phyloP scores from a whole-genome alignment of 2,888 invertebrate genomes.

The Unio pictorum region DNA sequence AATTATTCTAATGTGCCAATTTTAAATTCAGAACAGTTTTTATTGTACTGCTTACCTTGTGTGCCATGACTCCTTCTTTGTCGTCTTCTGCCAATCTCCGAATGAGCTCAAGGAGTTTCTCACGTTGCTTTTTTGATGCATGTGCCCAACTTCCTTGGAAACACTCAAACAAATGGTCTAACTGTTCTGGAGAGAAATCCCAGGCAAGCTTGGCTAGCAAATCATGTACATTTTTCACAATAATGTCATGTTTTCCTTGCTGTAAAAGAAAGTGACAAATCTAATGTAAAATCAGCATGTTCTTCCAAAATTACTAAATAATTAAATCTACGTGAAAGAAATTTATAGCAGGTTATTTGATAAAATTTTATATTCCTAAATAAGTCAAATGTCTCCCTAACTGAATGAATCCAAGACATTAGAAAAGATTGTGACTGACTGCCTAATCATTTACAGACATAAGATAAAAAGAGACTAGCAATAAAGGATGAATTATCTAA shows the following conservation, averaged over 20 bases:
- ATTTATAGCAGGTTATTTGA: too few relatives aligned
- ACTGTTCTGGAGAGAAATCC: conserved; percentile 97
- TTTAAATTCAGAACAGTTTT: neutral
- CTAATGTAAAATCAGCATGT: neutral
- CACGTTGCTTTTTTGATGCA: conserved; percentile 95
- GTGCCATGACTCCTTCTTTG: conserved; percentile 98
- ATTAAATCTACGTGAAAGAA: neutral
- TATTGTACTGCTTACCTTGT: conserved; percentile 79
- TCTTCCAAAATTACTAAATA: neutral
- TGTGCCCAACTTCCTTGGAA: conserved; percentile 98
- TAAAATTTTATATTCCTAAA: too few relatives aligned
- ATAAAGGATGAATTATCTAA: conserved; percentile 19
- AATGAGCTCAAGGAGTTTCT: conserved; percentile 94
- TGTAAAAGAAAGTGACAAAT: conserved; percentile 35
- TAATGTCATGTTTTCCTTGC: conserved; percentile 97
- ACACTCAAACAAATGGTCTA: conserved; percentile 97
- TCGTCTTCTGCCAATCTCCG: conserved; percentile 96
- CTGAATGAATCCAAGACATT: too few relatives aligned
- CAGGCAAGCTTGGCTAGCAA: conserved; percentile 95
- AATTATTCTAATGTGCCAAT: too few relatives aligned
- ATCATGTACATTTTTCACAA: conserved; percentile 96
- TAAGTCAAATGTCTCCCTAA: too few relatives aligned
- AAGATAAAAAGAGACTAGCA: too few relatives aligned
- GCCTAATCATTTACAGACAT: too few relatives aligned
- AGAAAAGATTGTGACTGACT: too few relatives aligned